Base-by-base conservation (phyloP, 2,797 vertebrate genomes). In the Buceros bicornis region DNA sequence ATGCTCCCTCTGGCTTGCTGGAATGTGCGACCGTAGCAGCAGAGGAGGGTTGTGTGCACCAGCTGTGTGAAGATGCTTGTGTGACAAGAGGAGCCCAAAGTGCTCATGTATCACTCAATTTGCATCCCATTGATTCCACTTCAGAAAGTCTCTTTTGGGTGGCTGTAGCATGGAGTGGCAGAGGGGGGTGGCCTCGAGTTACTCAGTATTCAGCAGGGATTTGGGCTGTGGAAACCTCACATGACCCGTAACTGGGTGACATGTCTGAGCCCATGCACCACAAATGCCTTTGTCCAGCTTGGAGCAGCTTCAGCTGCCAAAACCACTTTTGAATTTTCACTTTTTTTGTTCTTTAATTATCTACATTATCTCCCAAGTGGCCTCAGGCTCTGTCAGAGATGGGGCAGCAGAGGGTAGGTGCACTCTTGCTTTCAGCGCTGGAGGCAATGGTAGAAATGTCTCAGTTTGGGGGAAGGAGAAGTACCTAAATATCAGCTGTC, bases 221-320 rank as follows among this genome's bases (percentile, higher is more conserved):
- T 80, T 67, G 69, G 64, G 64, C n/a, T 57, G 72, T 47, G 64
- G 58, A 40, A 76, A 35, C 37, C 9, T 64, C 26, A 0, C 6
- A 1, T 81, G 54, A n/a, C 40, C 47, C 7, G 0, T 1, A 48
- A 29, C 45, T 31, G 1, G 1, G 22, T 13, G 57, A 18, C 5
- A 15, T 10, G 70, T 60, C 71, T 6, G 1, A 35, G 33, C 50
- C 31, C 40, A 3, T 12, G 62, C 7, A 4, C 80, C 54, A 45
- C 45, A 35, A 37, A 72, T 40, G 31, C 47, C n/a, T 80, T 65
- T 70, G 35, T 53, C 61, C 18, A 35, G 17, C 64, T 47, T 73
- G 65, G 43, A 90, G 42, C 35, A 53, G 22, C 69, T 71, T 66
- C 26, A 31, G 42, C 67, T 79, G 50, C 54, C 29, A 19, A 33